phyloP scores from a whole-genome alignment of 2,888 invertebrate genomes.

The Drymonia ruficornis region DNA sequence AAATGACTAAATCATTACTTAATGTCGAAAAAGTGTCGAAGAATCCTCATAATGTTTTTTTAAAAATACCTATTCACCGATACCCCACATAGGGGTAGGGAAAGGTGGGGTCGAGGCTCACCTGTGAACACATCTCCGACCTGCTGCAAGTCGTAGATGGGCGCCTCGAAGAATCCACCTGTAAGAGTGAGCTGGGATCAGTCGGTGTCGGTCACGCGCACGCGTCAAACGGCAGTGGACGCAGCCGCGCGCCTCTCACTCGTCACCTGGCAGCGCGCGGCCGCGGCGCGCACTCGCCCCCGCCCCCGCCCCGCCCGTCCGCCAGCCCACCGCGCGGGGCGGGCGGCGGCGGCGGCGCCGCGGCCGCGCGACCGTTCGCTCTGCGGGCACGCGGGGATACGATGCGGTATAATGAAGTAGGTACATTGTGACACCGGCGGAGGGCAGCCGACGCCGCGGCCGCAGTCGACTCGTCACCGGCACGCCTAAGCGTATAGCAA shows the following conservation, averaged over 20 bases:
- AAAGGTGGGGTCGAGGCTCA: constrained; percentile 68
- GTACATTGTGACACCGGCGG: constrained; percentile 64
- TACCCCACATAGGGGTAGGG: no score
- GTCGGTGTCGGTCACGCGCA: constrained; percentile 23
- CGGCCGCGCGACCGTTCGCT: constrained; percentile 6
- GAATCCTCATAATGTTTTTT: no score
- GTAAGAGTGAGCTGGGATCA: constrained; percentile 34
- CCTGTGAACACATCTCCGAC: constrained; percentile 94
- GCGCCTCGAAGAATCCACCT: constrained; percentile 87
- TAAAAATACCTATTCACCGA: no score
- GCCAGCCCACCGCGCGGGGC: not conserved
- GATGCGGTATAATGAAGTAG: constrained; percentile 62
- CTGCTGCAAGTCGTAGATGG: constrained; percentile 94
- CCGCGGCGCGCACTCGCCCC: constrained; percentile 11
- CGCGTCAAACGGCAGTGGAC: constrained; percentile 35
- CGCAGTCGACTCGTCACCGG: constrained; percentile 46
- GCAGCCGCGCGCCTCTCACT: constrained; percentile 35
- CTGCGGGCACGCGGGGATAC: constrained; percentile 31
- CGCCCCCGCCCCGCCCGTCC: constrained; percentile 2
- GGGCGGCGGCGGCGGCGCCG: not conserved
- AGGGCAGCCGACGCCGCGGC: constrained; percentile 51
- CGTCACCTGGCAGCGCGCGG: constrained; percentile 29
- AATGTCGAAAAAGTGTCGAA: no score
- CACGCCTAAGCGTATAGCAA: constrained; percentile 54
- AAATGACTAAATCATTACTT: no score